phyloP scores from a whole-genome alignment of 1,140 invertebrate genomes.

The Sitophilus oryzae region DNA sequence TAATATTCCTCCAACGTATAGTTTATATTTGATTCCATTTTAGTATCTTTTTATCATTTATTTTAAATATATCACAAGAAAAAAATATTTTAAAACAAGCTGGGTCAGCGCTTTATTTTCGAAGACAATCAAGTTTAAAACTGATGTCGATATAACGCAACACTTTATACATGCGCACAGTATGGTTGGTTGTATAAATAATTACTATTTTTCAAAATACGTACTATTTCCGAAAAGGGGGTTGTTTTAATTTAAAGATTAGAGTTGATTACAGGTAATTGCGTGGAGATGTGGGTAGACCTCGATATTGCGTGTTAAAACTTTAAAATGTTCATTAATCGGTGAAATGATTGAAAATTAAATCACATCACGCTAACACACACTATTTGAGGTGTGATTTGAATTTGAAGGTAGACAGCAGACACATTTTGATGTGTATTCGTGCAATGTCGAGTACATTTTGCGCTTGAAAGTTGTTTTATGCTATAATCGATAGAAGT shows the following conservation, averaged over 20 bases:
- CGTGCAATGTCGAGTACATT: too few relatives aligned
- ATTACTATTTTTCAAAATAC: background rate
- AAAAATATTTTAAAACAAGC: background rate
- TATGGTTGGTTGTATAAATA: background rate
- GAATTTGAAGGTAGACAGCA: too few relatives aligned
- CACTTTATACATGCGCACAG: conserved; percentile 4
- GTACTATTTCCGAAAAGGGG: background rate
- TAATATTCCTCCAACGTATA: conserved; percentile 38
- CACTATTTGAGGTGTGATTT: background rate
- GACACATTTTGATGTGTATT: too few relatives aligned
- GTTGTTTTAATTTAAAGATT: background rate
- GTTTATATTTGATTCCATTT: conserved; percentile 17
- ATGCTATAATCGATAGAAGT: background rate
- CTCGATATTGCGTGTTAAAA: conserved; percentile 6
- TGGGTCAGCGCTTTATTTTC: background rate
- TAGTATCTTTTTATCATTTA: background rate
- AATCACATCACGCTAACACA: background rate
- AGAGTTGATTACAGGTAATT: too few relatives aligned
- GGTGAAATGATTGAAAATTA: background rate
- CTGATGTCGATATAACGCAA: conserved; percentile 5
- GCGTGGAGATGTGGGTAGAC: background rate
- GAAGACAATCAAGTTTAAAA: background rate
- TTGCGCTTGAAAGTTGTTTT: too few relatives aligned
- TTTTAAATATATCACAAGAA: background rate
- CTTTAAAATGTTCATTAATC: too few relatives aligned